These are phyloP conservation scores for Tigriopus japonicus DNA, from an alignment of 1,140 invertebrate genomes.

Conservation along the genomic window DNA sequence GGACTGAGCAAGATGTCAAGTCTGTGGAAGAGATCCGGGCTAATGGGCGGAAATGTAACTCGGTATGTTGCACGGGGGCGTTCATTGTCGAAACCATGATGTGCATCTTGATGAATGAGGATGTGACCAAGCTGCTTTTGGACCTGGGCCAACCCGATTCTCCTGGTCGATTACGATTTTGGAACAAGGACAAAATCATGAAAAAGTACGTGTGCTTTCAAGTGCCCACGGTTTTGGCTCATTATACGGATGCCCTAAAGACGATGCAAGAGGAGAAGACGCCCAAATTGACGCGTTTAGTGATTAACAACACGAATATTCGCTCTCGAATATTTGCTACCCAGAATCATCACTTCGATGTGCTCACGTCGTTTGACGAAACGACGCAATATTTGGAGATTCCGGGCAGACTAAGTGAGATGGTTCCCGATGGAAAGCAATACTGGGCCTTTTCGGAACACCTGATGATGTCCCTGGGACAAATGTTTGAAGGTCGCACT, in stretches of 20 bases:
- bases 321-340: no score
- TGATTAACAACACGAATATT: no score
- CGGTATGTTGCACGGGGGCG: neutral
- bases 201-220: neutral
- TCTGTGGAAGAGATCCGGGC: neutral
- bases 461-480: no score
- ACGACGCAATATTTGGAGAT: no score
- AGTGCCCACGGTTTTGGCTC: neutral
- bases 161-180: neutral
- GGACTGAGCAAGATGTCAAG: neutral
- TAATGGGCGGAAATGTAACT: neutral
- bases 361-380: no score
- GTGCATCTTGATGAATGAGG: neutral
- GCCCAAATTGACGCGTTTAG: neutral
- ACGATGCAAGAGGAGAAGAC: neutral
- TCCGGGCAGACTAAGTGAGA: no score
- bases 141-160: neutral
- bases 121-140: neutral
- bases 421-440: no score
- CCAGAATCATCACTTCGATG: no score
- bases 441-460: no score
- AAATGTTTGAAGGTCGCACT: no score
- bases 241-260: neutral
- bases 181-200: neutral
- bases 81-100: neutral